Evolutionary conservation across 2,888 invertebrate genomes (phyloP).

Genomic region (Pristionchus japonicus): DNA sequence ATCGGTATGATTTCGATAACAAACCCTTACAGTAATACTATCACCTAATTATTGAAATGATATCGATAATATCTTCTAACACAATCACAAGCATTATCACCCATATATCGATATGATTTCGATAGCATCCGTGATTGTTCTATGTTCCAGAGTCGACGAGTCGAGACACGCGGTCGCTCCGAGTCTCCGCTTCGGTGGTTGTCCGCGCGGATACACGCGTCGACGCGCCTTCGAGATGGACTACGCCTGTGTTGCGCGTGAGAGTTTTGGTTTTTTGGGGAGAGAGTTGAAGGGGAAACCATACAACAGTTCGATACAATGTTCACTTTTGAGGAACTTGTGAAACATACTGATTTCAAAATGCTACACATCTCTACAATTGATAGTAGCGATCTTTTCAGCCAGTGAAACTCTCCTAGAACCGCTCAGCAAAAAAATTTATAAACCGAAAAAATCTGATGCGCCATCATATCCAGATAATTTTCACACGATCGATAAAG

Average conservation of each 20-base stretch:
- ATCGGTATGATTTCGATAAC: no score
- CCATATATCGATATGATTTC: no score
- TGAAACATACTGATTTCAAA: not conserved
- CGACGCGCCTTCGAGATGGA: conserved; percentile 29
- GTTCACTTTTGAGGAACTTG: not conserved
- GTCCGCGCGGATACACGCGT: conserved; percentile 22
- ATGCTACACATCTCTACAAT: no score
- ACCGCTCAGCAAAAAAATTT: not conserved
- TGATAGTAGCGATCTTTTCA: no score
- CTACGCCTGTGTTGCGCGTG: conserved; percentile 31
- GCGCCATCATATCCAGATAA: no score
- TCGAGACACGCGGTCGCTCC: not conserved
- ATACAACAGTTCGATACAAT: not conserved
- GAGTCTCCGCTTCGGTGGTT: not conserved
- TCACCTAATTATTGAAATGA: no score
- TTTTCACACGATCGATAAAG: no score
- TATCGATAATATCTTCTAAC: no score
- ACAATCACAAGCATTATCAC: no score
- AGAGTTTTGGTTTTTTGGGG: not conserved
- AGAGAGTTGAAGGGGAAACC: not conserved
- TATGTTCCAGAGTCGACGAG: conserved; percentile 12
- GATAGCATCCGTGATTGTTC: conserved; percentile 1
- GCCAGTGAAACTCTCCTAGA: no score
- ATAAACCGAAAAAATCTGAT: not conserved
- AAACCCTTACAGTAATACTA: no score